Conservation (phyloP, 2,888 invertebrate genomes). For the Panopea generosa region DNA sequence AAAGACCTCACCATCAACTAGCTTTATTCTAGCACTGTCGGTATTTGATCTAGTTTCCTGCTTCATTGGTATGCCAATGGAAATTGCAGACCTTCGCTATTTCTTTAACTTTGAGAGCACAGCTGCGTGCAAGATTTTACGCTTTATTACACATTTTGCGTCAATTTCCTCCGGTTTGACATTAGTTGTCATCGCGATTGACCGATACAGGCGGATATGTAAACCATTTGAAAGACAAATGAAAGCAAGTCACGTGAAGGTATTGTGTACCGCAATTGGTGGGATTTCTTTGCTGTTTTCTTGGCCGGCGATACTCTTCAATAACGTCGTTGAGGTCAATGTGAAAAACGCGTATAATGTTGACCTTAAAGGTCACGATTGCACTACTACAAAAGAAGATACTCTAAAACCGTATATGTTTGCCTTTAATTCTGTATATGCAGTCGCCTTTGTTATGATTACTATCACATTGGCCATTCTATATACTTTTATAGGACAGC, state of each 20-base stretch:
- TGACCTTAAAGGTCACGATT: slow-evolving; percentile 50
- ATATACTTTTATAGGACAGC: slow-evolving; percentile 52
- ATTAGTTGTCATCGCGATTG: slow-evolving; percentile 71
- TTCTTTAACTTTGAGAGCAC: slow-evolving; percentile 68
- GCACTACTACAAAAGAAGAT: slow-evolving; percentile 53
- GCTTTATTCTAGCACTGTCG: slow-evolving; percentile 71
- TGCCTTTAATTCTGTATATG: slow-evolving; percentile 45
- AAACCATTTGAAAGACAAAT: slow-evolving; percentile 61
- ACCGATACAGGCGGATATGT: slow-evolving; percentile 63
- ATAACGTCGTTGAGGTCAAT: slow-evolving; percentile 44
- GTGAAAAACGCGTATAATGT: slow-evolving; percentile 10
- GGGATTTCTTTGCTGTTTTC: slow-evolving; percentile 41
- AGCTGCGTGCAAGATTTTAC: slow-evolving; percentile 68
- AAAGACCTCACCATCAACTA: slow-evolving; percentile 65
- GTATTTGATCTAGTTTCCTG: slow-evolving; percentile 72
- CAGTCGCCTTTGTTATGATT: slow-evolving; percentile 47
- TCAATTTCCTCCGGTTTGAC: slow-evolving; percentile 66
- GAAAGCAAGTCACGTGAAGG: slow-evolving; percentile 55
- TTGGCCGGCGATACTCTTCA: slow-evolving; percentile 62
- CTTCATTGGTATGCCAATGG: slow-evolving; percentile 71
- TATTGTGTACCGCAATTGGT: slow-evolving; percentile 48
- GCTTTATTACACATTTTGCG: slow-evolving; percentile 64
- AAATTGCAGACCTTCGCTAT: slow-evolving; percentile 72
- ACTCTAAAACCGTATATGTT: slow-evolving; percentile 39
- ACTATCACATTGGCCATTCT: slow-evolving; percentile 41